Conservation (phyloP, 2,113 vertebrate species). For the Rousettus leschenaultii region DNA sequence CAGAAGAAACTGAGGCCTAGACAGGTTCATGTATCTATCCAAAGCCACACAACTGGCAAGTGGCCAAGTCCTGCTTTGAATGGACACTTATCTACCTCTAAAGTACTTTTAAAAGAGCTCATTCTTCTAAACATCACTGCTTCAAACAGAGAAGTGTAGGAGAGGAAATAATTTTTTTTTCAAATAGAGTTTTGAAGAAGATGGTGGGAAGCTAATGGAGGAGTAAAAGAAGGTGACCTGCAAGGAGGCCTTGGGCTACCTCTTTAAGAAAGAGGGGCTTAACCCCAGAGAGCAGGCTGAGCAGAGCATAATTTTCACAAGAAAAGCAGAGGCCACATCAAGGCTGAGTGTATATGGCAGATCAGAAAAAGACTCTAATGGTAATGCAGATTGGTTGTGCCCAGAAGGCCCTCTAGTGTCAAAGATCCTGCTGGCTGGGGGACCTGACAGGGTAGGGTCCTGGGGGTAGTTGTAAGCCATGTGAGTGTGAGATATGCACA, state of each 20-base stretch:
- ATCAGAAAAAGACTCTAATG: neutral
- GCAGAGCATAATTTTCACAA: rapidly evolving
- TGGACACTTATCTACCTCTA: neutral
- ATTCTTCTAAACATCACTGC: neutral
- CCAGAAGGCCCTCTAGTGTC: constrained; percentile 49
- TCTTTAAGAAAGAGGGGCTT: neutral
- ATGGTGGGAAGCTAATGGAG: neutral
- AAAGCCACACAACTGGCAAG: neutral
- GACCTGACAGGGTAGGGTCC: neutral
- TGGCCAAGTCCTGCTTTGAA: neutral
- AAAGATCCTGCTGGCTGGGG: constrained; percentile 7
- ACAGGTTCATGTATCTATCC: neutral
- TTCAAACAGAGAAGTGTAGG: neutral
- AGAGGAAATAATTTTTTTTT: neutral
- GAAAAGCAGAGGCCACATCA: neutral
- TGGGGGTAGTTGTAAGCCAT: too few relatives aligned
- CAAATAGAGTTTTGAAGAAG: neutral
- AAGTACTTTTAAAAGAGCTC: too few relatives aligned
- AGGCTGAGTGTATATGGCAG: neutral
- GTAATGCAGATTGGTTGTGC: neutral
- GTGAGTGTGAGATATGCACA: rapidly evolving
- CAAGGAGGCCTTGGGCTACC: neutral
- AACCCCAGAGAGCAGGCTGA: neutral
- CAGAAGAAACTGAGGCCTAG: neutral
- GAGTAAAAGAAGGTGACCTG: neutral